Conservation (phyloP, 2,113 vertebrate species). For the Hemibagrus wyckioides region DNA sequence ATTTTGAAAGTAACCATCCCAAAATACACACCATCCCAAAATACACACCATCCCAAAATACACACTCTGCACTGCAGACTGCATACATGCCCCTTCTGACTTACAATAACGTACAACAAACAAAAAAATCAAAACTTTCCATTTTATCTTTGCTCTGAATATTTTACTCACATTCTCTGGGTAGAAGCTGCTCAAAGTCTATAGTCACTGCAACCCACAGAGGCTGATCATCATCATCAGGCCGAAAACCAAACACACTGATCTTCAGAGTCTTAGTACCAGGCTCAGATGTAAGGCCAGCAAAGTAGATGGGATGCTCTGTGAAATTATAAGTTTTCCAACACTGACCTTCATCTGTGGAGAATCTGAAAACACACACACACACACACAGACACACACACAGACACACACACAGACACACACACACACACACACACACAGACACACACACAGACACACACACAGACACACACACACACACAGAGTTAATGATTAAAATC, state of each 20-base stretch:
- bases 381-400: not conserved
- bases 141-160: not conserved
- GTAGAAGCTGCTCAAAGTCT: constrained; percentile 77
- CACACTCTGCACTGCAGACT: not conserved
- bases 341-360: constrained; percentile 79
- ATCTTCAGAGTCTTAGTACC: constrained; percentile 77
- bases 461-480: not conserved
- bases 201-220: constrained; percentile 80
- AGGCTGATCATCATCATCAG: constrained; percentile 71
- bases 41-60: not conserved
- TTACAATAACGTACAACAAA: not conserved
- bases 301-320: constrained; percentile 75
- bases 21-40: too few relatives aligned
- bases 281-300: constrained; percentile 75
- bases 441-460: too few relatives aligned
- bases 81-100: not conserved
- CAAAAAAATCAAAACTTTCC: not conserved
- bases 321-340: constrained; percentile 80
- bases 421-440: not conserved
- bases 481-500: not conserved
- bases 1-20: not conserved
- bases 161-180: constrained; percentile 72
- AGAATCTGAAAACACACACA: constrained; percentile 67
- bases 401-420: not conserved
- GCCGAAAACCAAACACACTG: constrained; percentile 78